These are phyloP conservation scores for Carettochelys insculpta DNA, from an alignment of 2,113 vertebrate species.

Conservation along the genomic window DNA sequence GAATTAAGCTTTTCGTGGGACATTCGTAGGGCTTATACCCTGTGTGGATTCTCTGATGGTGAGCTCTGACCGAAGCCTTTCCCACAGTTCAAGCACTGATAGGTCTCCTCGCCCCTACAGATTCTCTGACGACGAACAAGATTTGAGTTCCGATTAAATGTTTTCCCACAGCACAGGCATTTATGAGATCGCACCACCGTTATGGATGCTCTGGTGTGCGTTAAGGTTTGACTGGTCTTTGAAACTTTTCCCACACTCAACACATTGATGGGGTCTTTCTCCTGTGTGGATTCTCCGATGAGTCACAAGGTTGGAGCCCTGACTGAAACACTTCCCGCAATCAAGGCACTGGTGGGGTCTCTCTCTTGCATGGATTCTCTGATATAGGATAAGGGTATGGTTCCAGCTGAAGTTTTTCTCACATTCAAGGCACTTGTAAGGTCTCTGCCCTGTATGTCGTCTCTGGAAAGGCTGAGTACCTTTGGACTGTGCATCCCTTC, in stretches of 20 bases:
- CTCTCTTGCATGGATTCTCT: not conserved
- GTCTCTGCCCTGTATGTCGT: too few relatives aligned
- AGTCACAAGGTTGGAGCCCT: not conserved
- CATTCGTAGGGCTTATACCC: constrained; percentile 36
- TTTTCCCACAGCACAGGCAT: too few relatives aligned
- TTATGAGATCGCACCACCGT: too few relatives aligned
- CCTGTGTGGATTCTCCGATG: not conserved
- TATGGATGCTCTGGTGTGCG: too few relatives aligned
- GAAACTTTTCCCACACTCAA: too few relatives aligned
- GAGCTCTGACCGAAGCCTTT: too few relatives aligned
- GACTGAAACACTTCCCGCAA: not conserved
- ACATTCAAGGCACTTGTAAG: not conserved
- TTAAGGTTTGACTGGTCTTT: too few relatives aligned
- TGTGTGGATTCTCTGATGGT: constrained; percentile 16
- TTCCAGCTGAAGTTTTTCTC: not conserved
- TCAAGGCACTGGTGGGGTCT: not conserved
- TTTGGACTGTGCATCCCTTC: too few relatives aligned
- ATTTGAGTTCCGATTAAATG: too few relatives aligned
- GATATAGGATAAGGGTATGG: not conserved
- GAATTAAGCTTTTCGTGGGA: constrained; percentile 15
- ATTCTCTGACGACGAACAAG: too few relatives aligned
- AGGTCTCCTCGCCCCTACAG: not conserved
- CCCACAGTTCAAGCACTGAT: not conserved
- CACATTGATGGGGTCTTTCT: too few relatives aligned
- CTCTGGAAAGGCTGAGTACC: too few relatives aligned